A percentile compares a stretch with the other conserved stretches of the same genome.
Conservation (phyloP, 1,140 invertebrate genomes). For the Acromyrmex heyeri region DNA sequence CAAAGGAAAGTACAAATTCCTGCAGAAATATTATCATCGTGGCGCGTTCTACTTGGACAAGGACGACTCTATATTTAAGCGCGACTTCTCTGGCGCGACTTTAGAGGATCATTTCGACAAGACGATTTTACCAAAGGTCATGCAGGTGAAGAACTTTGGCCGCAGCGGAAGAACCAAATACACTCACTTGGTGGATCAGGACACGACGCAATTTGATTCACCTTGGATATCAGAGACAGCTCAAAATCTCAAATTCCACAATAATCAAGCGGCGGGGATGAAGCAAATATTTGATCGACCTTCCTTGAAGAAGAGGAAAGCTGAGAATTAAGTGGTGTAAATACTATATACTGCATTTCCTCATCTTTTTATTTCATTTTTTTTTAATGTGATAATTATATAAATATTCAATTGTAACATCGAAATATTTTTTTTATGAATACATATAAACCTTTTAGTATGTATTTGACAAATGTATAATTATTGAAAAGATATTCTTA, state of each 20-base stretch:
- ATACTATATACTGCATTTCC: neutral
- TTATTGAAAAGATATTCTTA: neutral
- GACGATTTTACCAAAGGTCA: constrained; percentile 99
- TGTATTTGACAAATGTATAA: neutral
- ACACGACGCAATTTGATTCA: constrained; percentile 99
- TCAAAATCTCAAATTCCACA: constrained; percentile 96
- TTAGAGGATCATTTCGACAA: constrained; percentile 99
- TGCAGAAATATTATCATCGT: constrained; percentile 99
- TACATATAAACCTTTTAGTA: neutral
- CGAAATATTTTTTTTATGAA: neutral
- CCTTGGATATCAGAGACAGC: constrained; percentile 97
- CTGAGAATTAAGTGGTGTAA: constrained; percentile 77
- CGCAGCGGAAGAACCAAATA: constrained; percentile 99
- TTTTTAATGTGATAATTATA: constrained; percentile 21
- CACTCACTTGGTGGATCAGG: constrained; percentile 99
- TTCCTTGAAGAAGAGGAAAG: constrained; percentile 90
- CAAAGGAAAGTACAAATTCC: constrained; percentile 99
- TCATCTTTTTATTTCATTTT: neutral
- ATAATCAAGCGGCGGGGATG: constrained; percentile 97
- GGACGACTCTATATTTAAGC: constrained; percentile 96
- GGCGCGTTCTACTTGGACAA: constrained; percentile 99
- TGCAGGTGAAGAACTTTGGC: constrained; percentile 99
- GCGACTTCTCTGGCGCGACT: constrained; percentile 98
- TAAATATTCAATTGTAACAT: neutral
- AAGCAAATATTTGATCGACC: constrained; percentile 97